Evolutionary conservation across 1,140 invertebrate genomes (phyloP), one percentile per base, ranked within the genome.

Genomic region (Heterodera schachtii): DNA sequence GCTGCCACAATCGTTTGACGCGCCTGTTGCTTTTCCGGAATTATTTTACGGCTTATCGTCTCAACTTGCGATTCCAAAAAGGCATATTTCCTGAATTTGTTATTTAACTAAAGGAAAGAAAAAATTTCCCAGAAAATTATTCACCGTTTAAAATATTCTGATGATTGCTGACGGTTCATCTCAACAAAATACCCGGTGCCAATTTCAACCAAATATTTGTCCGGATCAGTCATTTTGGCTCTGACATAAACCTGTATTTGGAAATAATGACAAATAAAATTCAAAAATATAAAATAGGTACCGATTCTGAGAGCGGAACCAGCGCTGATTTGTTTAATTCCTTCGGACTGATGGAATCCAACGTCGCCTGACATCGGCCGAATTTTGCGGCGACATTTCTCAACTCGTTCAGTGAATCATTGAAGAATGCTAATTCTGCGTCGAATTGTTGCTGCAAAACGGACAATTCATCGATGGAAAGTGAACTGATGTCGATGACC

Each of bases 181-280:
- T 90, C 82, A 16, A 86, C 87, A 71, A 86, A 87, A 79, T 87
- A 87, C 46, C 87, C 87, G 13, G 87, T 88, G 73, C 87, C 87
- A 64, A 87, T 87, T 57, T 87, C 87, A 64, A 87, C 83, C 64
- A 87, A 74, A n/a, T 74, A 77, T 44, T 81, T 85, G 49, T 83
- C 57, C 43, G 85, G 87, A 67, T 87, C 84, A 1, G 70, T 52
- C 21, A 87, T 74, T 78, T 82, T 77, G 16, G 81, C 87, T 13
- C 83, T 84, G 21, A 87, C 84, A 78, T 87, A 87, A 52, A 87
- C 70, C 87, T 87, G 75, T 86, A 86, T 43, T 52, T 3, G 16
- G 46, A 44, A 16, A 86, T 84, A 43, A 31, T 46, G 16, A 71
- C 46, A 83, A 11, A 64, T 19, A 80, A 64, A 75, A 60, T 49